Conservation (phyloP, 2,113 vertebrate species). For the Riparia riparia region DNA sequence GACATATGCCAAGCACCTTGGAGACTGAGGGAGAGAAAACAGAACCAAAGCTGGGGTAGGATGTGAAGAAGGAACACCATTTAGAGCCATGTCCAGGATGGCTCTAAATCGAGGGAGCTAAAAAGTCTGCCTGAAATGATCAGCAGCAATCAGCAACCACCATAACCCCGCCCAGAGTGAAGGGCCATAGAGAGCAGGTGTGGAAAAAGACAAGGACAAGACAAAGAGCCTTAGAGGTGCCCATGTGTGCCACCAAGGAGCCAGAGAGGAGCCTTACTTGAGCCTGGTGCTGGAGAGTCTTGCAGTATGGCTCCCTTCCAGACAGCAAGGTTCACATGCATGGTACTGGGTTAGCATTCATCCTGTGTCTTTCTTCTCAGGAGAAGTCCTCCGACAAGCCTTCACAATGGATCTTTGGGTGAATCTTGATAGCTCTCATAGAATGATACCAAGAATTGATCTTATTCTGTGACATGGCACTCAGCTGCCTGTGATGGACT, state of each 20-base stretch:
- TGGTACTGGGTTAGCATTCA: neutral
- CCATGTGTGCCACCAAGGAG: neutral
- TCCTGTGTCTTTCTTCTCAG: neutral
- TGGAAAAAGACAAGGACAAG: neutral
- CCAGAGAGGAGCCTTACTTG: neutral
- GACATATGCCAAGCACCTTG: neutral
- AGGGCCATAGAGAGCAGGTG: neutral
- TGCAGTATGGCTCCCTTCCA: neutral
- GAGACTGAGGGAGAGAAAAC: neutral
- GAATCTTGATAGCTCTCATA: neutral
- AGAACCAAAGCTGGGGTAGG: neutral
- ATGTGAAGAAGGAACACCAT: neutral
- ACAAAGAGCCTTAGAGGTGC: neutral
- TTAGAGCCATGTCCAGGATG: neutral
- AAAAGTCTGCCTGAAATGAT: neutral
- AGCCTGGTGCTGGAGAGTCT: neutral
- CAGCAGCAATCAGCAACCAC: neutral
- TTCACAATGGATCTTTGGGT: neutral
- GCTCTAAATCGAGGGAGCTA: neutral
- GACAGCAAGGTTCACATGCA: accelerated
- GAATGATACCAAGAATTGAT: neutral
- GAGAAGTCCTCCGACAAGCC: neutral
- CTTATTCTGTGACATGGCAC: neutral
- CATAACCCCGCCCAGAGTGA: neutral
- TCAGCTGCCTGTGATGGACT: neutral